Evolutionary conservation across 2,888 invertebrate genomes (phyloP).

Genomic region (Tinea pellionella): DNA sequence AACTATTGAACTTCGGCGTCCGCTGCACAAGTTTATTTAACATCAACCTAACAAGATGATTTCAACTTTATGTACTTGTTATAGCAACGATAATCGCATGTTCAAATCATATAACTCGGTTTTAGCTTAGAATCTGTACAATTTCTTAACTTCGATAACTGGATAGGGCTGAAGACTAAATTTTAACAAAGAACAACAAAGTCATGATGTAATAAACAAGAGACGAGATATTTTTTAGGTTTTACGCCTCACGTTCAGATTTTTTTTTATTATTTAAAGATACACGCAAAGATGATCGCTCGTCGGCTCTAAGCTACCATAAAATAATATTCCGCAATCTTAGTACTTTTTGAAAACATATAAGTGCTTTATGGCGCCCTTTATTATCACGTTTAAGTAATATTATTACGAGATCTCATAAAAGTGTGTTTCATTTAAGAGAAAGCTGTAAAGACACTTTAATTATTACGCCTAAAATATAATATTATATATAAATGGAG

Average conservation of each 20-base stretch:
- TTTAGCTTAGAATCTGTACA: background rate
- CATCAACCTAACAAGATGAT: background rate
- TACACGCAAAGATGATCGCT: background rate
- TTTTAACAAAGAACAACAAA: too few relatives aligned
- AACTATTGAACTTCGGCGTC: background rate
- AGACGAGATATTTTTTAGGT: too few relatives aligned
- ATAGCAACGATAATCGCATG: background rate
- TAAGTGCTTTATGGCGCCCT: conserved; percentile 2
- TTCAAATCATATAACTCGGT: too few relatives aligned
- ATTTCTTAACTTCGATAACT: background rate
- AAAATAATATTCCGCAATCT: conserved; percentile 5
- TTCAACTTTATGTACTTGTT: background rate
- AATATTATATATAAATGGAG: background rate
- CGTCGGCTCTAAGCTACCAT: background rate
- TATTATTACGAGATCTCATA: conserved; percentile 1
- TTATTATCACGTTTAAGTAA: conserved; percentile 9
- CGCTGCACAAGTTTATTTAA: background rate
- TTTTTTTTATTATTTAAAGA: too few relatives aligned
- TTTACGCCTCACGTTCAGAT: too few relatives aligned
- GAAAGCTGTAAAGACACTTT: conserved; percentile 6
- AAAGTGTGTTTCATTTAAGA: conserved; percentile 4
- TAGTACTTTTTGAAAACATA: conserved; percentile 4
- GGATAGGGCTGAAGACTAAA: too few relatives aligned
- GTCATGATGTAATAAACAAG: too few relatives aligned
- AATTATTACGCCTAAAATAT: background rate